A percentile compares a stretch with the other conserved stretches of the same genome.
Evolutionary conservation across 2,797 vertebrate species (phyloP).

Genomic region (Squalus acanthias): DNA sequence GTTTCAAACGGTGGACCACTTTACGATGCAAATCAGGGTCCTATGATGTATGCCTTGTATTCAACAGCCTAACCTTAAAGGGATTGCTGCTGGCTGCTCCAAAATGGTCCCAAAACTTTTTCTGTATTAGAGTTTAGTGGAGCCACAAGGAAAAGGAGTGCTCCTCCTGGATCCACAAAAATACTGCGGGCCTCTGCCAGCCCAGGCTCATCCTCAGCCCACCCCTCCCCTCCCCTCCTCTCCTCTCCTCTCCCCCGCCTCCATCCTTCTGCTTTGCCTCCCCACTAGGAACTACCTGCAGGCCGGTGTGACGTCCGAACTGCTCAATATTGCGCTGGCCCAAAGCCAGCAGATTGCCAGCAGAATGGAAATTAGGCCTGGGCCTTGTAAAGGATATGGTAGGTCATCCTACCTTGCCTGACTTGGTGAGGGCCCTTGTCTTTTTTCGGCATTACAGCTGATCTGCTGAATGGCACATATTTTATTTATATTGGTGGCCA

Average conservation of each 20-base stretch:
- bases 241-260: no score
- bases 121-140: neutral
- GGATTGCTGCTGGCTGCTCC: neutral
- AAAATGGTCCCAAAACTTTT: neutral
- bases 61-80: neutral
- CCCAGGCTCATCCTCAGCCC: neutral
- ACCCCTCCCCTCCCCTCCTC: neutral
- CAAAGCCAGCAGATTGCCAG: no score
- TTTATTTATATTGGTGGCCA: neutral
- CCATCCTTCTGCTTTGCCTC: no score
- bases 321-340: no score
- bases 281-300: no score
- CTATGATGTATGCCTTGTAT: neutral
- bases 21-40: neutral
- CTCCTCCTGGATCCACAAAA: neutral
- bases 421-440: neutral
- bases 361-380: no score
- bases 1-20: no score
- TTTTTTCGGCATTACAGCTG: neutral
- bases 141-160: neutral
- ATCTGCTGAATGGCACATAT: neutral
- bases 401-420: neutral
- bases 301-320: no score
- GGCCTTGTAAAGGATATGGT: neutral
- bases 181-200: no score